Evolutionary conservation across 1,140 invertebrate genomes (phyloP).

Genomic region (Anoplolepis gracilipes): DNA sequence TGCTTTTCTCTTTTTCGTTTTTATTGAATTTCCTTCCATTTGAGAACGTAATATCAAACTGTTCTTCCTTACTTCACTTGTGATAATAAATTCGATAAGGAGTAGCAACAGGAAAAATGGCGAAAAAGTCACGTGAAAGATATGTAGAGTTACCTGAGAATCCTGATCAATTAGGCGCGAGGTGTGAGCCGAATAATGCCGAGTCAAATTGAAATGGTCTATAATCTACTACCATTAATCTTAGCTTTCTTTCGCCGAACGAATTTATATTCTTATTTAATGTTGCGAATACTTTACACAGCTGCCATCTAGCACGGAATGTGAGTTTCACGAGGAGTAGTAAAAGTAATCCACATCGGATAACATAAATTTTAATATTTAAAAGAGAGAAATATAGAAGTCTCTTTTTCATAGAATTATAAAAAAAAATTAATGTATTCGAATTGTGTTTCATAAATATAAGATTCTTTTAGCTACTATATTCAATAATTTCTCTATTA

Average conservation of each 20-base stretch:
- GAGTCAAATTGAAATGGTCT: background rate
- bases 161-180: background rate
- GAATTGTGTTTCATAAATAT: background rate
- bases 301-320: conserved; percentile 66
- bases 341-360: background rate
- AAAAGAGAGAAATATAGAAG: background rate
- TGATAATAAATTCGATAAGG: background rate
- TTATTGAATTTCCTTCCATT: no score
- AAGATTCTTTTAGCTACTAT: background rate
- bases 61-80: no score
- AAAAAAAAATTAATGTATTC: background rate
- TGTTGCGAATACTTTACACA: background rate
- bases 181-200: background rate
- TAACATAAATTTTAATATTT: background rate
- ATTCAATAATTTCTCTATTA: background rate
- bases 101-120: background rate
- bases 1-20: background rate
- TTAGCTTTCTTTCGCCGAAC: background rate
- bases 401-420: background rate
- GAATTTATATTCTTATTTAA: background rate
- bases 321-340: background rate
- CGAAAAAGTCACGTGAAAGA: background rate
- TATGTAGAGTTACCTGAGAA: background rate
- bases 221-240: background rate
- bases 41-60: no score